Conservation (phyloP, 2,113 vertebrate genomes). For the Macquaria australasica region DNA sequence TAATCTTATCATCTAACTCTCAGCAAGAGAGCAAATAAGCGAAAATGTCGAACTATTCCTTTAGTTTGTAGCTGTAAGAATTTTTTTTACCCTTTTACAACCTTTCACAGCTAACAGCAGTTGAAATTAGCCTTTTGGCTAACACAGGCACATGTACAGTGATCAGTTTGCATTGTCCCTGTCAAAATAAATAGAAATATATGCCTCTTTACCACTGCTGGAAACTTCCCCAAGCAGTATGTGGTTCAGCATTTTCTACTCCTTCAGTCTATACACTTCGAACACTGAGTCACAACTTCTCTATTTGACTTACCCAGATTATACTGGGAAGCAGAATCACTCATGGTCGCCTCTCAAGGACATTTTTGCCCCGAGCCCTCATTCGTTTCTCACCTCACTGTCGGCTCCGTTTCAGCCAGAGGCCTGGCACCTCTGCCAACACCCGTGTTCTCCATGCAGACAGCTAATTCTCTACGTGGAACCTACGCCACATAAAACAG, state of each 20-base stretch:
- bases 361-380: constrained; percentile 4
- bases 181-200: neutral
- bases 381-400: constrained; percentile 8
- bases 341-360: neutral
- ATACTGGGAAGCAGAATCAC: constrained; percentile 2
- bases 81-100: no score
- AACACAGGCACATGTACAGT: neutral
- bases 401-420: constrained; percentile 21
- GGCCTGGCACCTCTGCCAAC: constrained; percentile 19
- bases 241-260: neutral
- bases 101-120: neutral
- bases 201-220: neutral
- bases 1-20: neutral
- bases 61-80: neutral
- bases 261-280: neutral
- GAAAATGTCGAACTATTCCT: neutral
- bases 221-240: neutral
- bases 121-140: neutral
- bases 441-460: constrained; percentile 13
- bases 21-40: neutral
- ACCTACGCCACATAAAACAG: no score
- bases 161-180: neutral
- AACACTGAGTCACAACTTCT: constrained; percentile 21
- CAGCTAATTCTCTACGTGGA: constrained; percentile 3
- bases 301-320: neutral